These are phyloP conservation scores for Hexactinellida sp. DNA, from an alignment of 37 sponge, comb jelly and placozoan species.

Conservation along the genomic window DNA sequence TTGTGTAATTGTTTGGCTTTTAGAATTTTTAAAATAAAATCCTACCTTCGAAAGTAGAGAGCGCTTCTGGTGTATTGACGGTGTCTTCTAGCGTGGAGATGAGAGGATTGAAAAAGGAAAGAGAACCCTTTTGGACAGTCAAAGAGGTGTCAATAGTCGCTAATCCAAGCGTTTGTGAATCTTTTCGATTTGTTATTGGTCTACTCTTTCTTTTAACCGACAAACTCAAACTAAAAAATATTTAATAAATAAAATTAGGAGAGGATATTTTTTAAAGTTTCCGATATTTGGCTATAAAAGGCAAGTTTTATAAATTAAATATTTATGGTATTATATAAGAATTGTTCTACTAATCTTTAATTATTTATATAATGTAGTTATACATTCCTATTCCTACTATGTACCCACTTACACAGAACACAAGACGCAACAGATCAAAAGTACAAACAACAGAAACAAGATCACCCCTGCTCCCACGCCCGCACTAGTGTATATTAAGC, in stretches of 20 bases:
- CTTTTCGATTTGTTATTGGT: not conserved
- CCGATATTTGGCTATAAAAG: too few species aligned
- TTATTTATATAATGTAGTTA: too few species aligned
- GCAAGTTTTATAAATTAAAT: too few species aligned
- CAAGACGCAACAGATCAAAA: not conserved
- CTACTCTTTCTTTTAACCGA: too few species aligned
- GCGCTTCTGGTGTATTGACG: not conserved
- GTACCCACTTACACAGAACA: conserved; percentile 3
- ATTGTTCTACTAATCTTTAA: too few species aligned
- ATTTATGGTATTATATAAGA: too few species aligned
- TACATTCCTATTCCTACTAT: too few species aligned
- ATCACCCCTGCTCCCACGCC: not conserved
- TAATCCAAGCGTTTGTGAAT: not conserved
- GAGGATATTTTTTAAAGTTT: too few species aligned
- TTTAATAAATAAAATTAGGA: too few species aligned
- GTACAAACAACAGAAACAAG: not conserved
- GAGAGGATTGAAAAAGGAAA: not conserved
- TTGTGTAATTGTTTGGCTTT: not conserved
- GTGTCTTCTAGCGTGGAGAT: not conserved
- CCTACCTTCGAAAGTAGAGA: not conserved
- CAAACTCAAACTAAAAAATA: too few species aligned
- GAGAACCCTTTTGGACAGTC: not conserved
- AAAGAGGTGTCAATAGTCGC: not conserved
- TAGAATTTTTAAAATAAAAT: not conserved
- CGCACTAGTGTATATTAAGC: not conserved